These are phyloP conservation scores for Chrysolina haemoptera DNA, from an alignment of 2,888 invertebrate species.

Conservation along the genomic window DNA sequence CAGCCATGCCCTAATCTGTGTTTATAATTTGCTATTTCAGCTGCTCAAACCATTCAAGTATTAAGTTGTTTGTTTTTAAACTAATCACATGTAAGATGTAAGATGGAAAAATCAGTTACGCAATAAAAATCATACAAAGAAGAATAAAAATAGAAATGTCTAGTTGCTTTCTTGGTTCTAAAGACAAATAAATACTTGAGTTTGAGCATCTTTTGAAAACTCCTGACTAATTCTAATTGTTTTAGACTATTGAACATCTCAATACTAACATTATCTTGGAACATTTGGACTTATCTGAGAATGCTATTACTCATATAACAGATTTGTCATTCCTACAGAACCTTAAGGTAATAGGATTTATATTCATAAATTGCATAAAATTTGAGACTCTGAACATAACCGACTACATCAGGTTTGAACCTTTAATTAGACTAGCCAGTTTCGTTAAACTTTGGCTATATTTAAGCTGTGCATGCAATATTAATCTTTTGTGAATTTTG, in stretches of 20 bases:
- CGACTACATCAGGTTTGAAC: too few relatives aligned
- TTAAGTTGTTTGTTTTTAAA: neutral
- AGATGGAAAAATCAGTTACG: too few relatives aligned
- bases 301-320: constrained; percentile 87
- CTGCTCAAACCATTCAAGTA: neutral
- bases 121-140: too few relatives aligned
- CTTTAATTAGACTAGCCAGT: too few relatives aligned
- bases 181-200: constrained; percentile 21
- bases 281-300: constrained; percentile 90
- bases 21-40: neutral
- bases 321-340: constrained; percentile 87
- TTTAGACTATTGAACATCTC: constrained; percentile 88
- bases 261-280: constrained; percentile 86
- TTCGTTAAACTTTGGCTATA: too few relatives aligned
- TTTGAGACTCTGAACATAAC: neutral
- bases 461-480: too few relatives aligned
- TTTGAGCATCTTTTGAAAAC: neutral
- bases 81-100: neutral
- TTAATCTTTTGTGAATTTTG: too few relatives aligned
- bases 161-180: too few relatives aligned
- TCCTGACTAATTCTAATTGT: constrained; percentile 45
- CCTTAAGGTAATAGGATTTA: constrained; percentile 81
- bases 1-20: neutral
- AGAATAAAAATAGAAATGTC: too few relatives aligned
- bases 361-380: neutral